Base-by-base conservation (phyloP, 2,113 vertebrate genomes). In the Zosterops hypoxanthus region DNA sequence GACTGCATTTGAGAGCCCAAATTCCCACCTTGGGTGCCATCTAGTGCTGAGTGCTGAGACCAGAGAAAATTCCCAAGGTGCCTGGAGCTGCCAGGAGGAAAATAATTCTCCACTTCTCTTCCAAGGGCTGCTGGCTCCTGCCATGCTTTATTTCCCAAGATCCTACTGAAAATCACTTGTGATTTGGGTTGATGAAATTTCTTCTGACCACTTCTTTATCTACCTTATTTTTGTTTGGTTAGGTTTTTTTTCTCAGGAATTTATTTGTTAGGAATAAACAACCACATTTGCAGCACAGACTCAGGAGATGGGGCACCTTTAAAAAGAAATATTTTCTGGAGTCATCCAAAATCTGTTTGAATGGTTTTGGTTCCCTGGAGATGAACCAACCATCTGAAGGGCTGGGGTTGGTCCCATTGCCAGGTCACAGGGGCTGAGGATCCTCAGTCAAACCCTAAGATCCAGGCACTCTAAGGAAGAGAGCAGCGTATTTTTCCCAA, bases 1-100 rank as follows among this genome's bases (percentile, higher is more conserved):
- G 61, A 92, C 17, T n/a, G 46, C 5, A 6, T 53, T 39, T 5
- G 2, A 29, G 23, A 91, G 25, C 49, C 53, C 57, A 82, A 21
- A 91, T 57, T 50, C 11, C 69, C 65, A 25, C 34, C 81, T 71
- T 83, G 78, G 73, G 39, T 89, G 86, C 91, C 94, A 90, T 50
- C 95, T 94, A 95, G 88, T 90, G 95, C 82, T 92, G 61, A 64
- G 57, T 33, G 42, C 46, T 41, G 77, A 90, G 69, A 82, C 64
- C 9, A 28, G 81, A 86, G 72, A 22, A 49, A 26, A 65, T 73
- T 80, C 8, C 0, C 26, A 26, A 26, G 9, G 19, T 34, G 11
- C 29, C 2, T 33, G 56, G 28, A 87, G 50, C 31, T 73, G 39
- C 28, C 21, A 14, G 22, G 14, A 64, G 25, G 26, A 44, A 70